Percentiles rank a stretch among this genome's conserved stretches.
Evolutionary conservation across 35 echinoderm and acorn worm species (phyloP).

Genomic region (Strongylocentrotus purpuratus): DNA sequence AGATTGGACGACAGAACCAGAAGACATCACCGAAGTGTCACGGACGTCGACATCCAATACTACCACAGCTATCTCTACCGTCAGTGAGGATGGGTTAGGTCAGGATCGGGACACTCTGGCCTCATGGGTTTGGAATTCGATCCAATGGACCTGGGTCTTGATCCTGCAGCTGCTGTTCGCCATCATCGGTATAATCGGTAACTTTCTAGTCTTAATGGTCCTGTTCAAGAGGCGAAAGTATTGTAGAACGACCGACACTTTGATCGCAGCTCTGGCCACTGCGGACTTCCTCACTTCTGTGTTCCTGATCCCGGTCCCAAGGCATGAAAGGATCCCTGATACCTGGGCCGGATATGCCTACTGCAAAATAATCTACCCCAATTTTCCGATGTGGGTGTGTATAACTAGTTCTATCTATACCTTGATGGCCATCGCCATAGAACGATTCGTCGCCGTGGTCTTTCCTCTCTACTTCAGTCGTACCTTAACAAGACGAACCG

Average conservation of each 20-base stretch:
- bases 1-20: background rate
- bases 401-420: background rate
- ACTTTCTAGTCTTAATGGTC: background rate
- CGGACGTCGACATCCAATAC: background rate
- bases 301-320: background rate
- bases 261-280: background rate
- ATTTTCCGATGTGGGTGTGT: background rate
- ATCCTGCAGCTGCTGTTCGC: background rate
- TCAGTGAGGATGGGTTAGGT: too few relatives aligned
- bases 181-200: background rate
- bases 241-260: background rate
- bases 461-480: conserved; percentile 24
- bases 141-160: background rate
- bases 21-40: background rate
- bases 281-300: background rate
- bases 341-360: background rate
- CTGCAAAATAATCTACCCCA: conserved; percentile 10
- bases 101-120: background rate
- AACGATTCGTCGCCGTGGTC: background rate
- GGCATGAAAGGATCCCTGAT: background rate
- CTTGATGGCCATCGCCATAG: conserved; percentile 10
- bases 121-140: background rate
- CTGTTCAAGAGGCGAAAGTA: background rate
- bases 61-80: background rate
- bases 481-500: background rate